Conservation (phyloP, 2,888 invertebrate genomes). For the Isotomurus palustris region DNA sequence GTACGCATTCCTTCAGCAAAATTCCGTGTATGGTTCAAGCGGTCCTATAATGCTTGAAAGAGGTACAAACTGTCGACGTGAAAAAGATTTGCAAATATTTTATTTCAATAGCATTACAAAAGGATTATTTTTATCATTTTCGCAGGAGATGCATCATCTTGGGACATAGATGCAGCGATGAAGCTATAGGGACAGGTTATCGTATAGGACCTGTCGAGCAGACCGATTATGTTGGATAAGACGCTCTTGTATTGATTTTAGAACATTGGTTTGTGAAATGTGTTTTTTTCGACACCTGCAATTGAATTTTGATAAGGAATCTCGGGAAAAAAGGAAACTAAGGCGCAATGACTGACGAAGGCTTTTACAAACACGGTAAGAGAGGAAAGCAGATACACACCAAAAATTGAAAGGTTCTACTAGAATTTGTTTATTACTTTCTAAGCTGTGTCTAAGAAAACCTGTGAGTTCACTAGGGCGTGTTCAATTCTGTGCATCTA, state of each 20-base stretch:
- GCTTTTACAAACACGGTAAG: conserved; percentile 57
- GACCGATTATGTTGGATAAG: conserved; percentile 76
- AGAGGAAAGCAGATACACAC: conserved; percentile 24
- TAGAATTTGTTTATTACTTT: not conserved
- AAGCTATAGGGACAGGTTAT: conserved; percentile 80
- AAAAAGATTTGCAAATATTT: not conserved
- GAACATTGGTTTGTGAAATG: conserved; percentile 56
- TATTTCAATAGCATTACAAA: not conserved
- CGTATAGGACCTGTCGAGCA: conserved; percentile 89
- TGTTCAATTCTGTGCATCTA: no score
- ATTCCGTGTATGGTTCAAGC: conserved; percentile 58
- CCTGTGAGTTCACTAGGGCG: no score
- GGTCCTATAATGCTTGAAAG: conserved; percentile 56
- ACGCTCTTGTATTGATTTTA: conserved; percentile 71
- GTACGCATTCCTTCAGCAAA: no score
- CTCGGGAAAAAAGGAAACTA: conserved; percentile 57
- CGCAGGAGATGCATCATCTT: conserved; percentile 63
- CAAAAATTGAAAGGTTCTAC: no score
- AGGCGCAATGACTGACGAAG: conserved; percentile 57
- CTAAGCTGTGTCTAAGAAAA: no score
- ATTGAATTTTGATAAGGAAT: conserved; percentile 49
- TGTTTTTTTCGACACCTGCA: not conserved
- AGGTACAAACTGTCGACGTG: no score
- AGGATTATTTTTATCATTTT: conserved; percentile 16
- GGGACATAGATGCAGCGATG: conserved; percentile 84